Evolutionary conservation across 2,113 vertebrate species (phyloP), one percentile per base, ranked within the genome.

Genomic region (Paedocypris sp.): DNA sequence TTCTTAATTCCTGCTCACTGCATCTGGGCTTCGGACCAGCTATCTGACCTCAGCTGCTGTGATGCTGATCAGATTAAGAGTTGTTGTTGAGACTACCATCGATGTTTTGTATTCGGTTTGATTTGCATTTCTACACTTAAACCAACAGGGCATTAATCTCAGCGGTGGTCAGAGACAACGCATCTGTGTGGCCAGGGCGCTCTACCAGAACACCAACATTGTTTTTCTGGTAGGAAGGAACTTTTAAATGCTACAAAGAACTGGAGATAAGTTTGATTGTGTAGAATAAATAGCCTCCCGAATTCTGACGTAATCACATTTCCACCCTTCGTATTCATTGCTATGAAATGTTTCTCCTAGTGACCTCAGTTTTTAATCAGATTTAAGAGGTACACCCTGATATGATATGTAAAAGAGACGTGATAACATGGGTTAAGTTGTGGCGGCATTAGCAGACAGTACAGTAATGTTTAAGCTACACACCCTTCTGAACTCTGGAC

Each of bases 121-220:
- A 32, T 43, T 16, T 46, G 13, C 22, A 29, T 59, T 39, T 67
- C 28, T 39, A 28, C 53, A 35, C 68, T 6, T 59, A 39, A 26
- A 58, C 22, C 39, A 60, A 53, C 77, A 99, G 95, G 95, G 95
- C 43, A 98, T 98, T 82, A 99, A 98, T 73, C 82, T 99, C 70
- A 97, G 95, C 31, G 95, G 94, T 4, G 95, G 94, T 0, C 95
- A 99, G 74, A 86, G 93, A 25, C 95, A 99, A 79, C 87, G 95
- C 22, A 99, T 99, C 75, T 96, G 93, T 45, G 95, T 99, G 66
- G 93, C 90, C 51, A 80, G 95, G 72, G 95, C 95, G 1, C 90
- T 98, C 36, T 99, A 98, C 76, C 95, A 99, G 74, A 92, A 99
- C 79, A 97, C 95, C 78, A 97, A 91, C 81, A 89, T 97, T 2